These are phyloP conservation scores for Apodemus sylvaticus DNA, from an alignment of 2,113 vertebrate species.

Conservation along the genomic window DNA sequence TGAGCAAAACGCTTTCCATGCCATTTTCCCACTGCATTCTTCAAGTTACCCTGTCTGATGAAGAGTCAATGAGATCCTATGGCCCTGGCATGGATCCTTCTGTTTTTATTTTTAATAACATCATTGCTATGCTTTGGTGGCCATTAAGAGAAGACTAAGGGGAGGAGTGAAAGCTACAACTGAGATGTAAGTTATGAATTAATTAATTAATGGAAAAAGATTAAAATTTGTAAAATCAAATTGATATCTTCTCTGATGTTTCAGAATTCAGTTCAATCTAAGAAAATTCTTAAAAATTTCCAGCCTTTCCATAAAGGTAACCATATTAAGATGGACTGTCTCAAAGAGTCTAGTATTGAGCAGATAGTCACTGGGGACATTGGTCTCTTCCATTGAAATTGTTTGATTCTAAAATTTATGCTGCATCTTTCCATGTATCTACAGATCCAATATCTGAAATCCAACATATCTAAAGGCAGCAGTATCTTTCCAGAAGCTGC, in stretches of 20 bases:
- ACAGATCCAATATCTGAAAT: not conserved
- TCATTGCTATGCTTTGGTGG: not conserved
- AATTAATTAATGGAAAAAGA: not conserved
- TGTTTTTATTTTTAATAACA: not conserved
- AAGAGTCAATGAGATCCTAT: not conserved
- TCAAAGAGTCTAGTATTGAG: not conserved
- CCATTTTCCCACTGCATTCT: not conserved
- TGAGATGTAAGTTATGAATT: not conserved
- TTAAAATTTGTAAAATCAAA: not conserved
- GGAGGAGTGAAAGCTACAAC: not conserved
- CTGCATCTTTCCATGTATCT: not conserved
- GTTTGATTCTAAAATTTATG: not conserved
- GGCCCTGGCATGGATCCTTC: not conserved
- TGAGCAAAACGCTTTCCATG: not conserved
- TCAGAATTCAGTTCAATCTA: not conserved
- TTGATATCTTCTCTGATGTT: not conserved
- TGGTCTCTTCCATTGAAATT: not conserved
- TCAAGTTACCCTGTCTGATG: not conserved
- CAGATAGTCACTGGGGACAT: too few species aligned
- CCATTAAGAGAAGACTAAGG: not conserved
- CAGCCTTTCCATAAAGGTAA: not conserved
- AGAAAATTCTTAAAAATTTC: not conserved
- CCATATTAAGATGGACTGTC: not conserved
- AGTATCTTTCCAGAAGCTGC: not conserved
- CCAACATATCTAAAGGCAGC: not conserved